phyloP scores from a whole-genome alignment of 2,113 vertebrate species.

The Phalacrocorax brasilianus region DNA sequence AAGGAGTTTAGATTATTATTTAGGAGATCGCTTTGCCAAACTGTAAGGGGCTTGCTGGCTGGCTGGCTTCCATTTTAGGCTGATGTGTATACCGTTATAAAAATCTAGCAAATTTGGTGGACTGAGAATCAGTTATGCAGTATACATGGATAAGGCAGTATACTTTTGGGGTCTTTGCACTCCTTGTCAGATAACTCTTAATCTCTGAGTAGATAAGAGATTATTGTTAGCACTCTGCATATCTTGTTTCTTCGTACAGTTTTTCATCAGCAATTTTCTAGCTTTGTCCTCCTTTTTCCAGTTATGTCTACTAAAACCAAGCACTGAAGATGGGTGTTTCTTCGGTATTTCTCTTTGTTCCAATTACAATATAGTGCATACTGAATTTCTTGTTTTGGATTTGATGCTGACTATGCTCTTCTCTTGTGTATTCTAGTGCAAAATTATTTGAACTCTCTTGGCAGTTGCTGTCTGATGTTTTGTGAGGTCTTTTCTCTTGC shows the following conservation, averaged over 20 bases:
- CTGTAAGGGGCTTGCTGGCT: neutral
- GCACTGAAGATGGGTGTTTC: neutral
- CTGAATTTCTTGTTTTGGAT: neutral
- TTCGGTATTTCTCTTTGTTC: neutral
- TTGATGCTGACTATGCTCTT: neutral
- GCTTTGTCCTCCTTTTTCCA: neutral
- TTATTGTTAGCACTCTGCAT: neutral
- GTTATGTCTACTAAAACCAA: neutral
- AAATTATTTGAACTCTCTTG: neutral
- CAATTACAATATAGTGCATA: neutral
- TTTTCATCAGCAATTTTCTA: neutral
- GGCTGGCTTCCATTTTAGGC: neutral
- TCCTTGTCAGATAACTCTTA: neutral
- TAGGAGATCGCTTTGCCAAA: neutral
- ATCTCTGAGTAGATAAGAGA: neutral
- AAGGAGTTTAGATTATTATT: neutral
- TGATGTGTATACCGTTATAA: fast-evolving
- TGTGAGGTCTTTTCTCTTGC: neutral
- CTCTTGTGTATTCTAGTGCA: neutral
- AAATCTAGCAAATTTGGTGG: neutral
- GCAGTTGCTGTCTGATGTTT: neutral
- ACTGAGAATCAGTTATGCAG: neutral
- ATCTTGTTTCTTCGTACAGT: neutral
- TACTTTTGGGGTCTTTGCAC: neutral
- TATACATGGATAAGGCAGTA: too few species aligned